Evolutionary conservation across 2,797 vertebrate genomes (phyloP), one percentile per base, ranked within the genome.

Genomic region (Schizothorax lantsangensis): DNA sequence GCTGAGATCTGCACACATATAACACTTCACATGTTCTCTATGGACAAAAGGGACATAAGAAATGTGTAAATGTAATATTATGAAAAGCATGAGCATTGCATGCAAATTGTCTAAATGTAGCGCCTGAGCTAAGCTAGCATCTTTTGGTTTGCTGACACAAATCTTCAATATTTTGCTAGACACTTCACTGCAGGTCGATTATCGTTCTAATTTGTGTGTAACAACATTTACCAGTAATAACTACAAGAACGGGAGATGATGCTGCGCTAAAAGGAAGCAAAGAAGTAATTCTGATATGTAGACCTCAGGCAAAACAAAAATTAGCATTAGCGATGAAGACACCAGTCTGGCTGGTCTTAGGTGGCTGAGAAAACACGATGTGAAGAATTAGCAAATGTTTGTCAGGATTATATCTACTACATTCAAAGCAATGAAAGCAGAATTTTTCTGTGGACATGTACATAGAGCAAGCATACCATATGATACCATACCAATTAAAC

Each of bases 241-340:
- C 73, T 36, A 14, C 30, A 52, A 77, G 47, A 64, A 66, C 1
- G 3, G 83, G 57, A 77, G 62, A 81, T 1, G 14, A 49, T 71
- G 36, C 62, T 59, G 66, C 11, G 8, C 26, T 71, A 33, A 59
- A 72, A 43, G 47, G 49, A 85, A 36, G 77, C 26, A 59, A 62
- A 14, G 12, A 14, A 79, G 66, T 43, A n/a, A 36, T 79, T 72
- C 49, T 72, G 36, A 79, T 47, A 71, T 85, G 77, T 66, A 79
- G 66, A 73, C 84, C 78, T 74, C 69, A 66, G 78, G 78, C 78
- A 38, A 86, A 80, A 81, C 78, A 73, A 86, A 85, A 86, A 86
- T 79, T 80, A 66, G 79, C 78, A 86, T 81, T 86, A 86, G 84
- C 54, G 6, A 49, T 64, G 26, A 85, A 85, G 68, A 72, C 77